A percentile compares a stretch with the other conserved stretches of the same genome.
These are phyloP conservation scores for Enteromius fasciolatus DNA, from an alignment of 2,797 vertebrate genomes.

Conservation along the genomic window DNA sequence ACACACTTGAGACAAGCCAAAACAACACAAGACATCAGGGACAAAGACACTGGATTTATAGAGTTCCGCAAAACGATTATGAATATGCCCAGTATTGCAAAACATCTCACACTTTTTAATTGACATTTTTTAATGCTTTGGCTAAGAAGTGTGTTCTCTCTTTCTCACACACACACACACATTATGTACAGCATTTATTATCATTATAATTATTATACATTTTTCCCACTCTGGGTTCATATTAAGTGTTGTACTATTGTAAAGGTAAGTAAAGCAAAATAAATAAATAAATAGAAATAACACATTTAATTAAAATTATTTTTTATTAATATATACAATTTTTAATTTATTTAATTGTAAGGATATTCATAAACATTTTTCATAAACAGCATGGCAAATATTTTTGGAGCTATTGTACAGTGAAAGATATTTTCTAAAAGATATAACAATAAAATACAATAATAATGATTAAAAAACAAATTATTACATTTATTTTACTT, in stretches of 20 bases:
- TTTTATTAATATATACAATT: no score
- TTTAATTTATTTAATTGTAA: no score
- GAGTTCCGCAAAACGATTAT: neutral
- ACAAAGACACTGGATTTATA: constrained; percentile 1
- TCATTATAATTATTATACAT: neutral
- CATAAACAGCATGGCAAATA: no score
- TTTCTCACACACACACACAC: no score
- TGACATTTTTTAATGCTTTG: neutral
- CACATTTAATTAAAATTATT: no score
- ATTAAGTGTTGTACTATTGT: no score
- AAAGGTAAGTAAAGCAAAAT: no score
- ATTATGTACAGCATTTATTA: no score
- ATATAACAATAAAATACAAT: neutral
- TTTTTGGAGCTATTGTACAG: neutral
- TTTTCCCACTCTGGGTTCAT: no score
- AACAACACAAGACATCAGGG: neutral
- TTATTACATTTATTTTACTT: neutral
- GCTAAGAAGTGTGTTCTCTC: neutral
- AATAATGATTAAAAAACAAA: no score
- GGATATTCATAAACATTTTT: no score
- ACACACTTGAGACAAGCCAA: neutral
- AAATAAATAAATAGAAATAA: no score
- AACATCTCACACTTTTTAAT: neutral
- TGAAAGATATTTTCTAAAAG: neutral
- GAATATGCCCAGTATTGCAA: neutral